phyloP scores from a whole-genome alignment of 64 coral and sea anemone species.

The Porites lutea region DNA sequence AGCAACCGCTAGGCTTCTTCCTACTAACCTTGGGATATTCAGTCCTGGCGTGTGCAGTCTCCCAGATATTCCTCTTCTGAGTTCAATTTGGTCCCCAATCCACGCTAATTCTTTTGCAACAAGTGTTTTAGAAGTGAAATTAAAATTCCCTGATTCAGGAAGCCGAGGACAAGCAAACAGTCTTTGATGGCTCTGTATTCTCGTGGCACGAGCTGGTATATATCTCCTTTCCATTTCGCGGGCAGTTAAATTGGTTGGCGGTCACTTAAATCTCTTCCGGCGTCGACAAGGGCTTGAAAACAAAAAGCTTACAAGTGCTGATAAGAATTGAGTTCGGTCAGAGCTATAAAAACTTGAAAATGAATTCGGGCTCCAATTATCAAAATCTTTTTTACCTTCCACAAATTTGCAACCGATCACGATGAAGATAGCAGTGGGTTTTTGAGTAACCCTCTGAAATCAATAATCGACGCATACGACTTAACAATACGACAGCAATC shows the following conservation, averaged over 20 bases:
- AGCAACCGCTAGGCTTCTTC: background rate
- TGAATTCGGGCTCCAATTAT: background rate
- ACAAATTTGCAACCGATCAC: background rate
- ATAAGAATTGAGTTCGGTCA: background rate
- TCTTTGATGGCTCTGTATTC: background rate
- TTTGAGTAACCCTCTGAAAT: background rate
- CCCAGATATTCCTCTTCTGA: background rate
- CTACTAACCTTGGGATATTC: background rate
- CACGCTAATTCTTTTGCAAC: slow-evolving; percentile 25
- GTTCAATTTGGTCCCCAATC: slow-evolving; percentile 42
- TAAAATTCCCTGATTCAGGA: background rate
- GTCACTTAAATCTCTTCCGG: background rate
- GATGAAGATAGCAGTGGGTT: too few relatives aligned
- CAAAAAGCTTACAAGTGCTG: background rate
- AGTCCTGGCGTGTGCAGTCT: background rate
- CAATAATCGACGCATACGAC: background rate
- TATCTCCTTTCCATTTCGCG: slow-evolving; percentile 2
- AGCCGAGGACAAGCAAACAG: background rate
- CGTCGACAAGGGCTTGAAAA: background rate
- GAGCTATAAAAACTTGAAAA: too few relatives aligned
- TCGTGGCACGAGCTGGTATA: background rate
- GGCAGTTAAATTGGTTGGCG: background rate
- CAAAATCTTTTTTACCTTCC: background rate
- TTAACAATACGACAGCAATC: slow-evolving; percentile 8
- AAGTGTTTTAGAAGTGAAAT: background rate